Evolutionary conservation across 2,113 vertebrate genomes (phyloP).

Genomic region (Pseudorasbora parva): DNA sequence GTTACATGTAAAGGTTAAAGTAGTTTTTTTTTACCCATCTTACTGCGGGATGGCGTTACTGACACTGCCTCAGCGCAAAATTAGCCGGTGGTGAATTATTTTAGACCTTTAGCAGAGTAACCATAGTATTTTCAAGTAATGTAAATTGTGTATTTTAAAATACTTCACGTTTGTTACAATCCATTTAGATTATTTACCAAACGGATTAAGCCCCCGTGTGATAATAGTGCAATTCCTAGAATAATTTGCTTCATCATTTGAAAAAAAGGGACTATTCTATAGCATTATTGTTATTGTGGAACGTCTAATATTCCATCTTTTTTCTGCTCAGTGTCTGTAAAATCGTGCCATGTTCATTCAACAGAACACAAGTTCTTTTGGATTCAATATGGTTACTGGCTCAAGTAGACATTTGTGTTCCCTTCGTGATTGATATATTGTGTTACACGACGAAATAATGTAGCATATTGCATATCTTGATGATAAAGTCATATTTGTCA

Average conservation of each 20-base stretch:
- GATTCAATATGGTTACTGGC: slow-evolving; percentile 34
- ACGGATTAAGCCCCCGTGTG: slow-evolving; percentile 46
- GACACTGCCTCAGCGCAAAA: slow-evolving; percentile 6
- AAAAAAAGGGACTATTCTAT: slow-evolving; percentile 46
- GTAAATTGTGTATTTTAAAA: slow-evolving; percentile 59
- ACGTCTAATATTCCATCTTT: slow-evolving; percentile 4
- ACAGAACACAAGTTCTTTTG: slow-evolving; percentile 26
- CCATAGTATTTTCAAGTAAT: slow-evolving; percentile 56
- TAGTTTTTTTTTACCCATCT: slow-evolving; percentile 37
- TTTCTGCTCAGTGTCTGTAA: slow-evolving; percentile 47
- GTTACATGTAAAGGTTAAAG: slow-evolving; percentile 49
- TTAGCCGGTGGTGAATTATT: neutral
- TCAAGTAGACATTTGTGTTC: slow-evolving; percentile 44
- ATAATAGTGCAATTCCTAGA: slow-evolving; percentile 54
- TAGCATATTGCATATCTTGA: slow-evolving; percentile 74
- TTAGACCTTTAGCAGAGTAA: slow-evolving; percentile 39
- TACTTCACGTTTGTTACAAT: slow-evolving; percentile 56
- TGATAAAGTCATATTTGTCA: slow-evolving; percentile 77
- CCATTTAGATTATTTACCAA: slow-evolving; percentile 54
- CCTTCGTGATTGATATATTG: slow-evolving; percentile 64
- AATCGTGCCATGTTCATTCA: slow-evolving; percentile 48
- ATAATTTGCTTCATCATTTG: slow-evolving; percentile 39
- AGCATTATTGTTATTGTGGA: slow-evolving; percentile 34
- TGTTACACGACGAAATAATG: slow-evolving; percentile 68
- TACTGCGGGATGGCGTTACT: slow-evolving; percentile 1